Conservation (phyloP, 2,113 vertebrate genomes). For the Athene noctua region DNA sequence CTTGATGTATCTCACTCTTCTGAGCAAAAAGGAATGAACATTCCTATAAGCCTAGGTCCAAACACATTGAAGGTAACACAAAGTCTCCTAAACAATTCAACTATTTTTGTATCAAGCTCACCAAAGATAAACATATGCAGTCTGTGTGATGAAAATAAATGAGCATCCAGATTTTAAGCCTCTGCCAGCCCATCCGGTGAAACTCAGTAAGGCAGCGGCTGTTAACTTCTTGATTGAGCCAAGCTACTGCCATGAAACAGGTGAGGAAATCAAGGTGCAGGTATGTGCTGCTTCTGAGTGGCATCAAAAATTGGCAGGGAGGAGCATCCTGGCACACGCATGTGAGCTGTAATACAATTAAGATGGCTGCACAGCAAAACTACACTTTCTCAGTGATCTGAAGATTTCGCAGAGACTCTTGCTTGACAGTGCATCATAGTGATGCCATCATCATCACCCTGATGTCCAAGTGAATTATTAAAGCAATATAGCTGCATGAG, state of each 20-base stretch:
- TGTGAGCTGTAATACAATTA: background rate
- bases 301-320: background rate
- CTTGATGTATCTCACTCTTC: background rate
- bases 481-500: background rate
- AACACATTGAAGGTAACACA: background rate
- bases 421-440: background rate
- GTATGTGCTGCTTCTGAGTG: background rate
- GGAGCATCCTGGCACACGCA: background rate
- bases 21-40: rapidly evolving
- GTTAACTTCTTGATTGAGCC: background rate
- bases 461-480: background rate
- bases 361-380: background rate
- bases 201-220: background rate
- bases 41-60: background rate
- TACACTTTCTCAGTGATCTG: background rate
- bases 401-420: background rate
- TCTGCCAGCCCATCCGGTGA: background rate
- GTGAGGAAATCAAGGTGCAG: background rate
- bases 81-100: background rate
- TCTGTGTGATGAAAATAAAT: background rate
- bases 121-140: background rate
- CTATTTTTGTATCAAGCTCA: background rate
- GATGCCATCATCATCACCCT: background rate
- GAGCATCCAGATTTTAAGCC: background rate
- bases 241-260: background rate